phyloP scores from a whole-genome alignment of 2,797 vertebrate genomes.

The Ficedula albicollis region DNA sequence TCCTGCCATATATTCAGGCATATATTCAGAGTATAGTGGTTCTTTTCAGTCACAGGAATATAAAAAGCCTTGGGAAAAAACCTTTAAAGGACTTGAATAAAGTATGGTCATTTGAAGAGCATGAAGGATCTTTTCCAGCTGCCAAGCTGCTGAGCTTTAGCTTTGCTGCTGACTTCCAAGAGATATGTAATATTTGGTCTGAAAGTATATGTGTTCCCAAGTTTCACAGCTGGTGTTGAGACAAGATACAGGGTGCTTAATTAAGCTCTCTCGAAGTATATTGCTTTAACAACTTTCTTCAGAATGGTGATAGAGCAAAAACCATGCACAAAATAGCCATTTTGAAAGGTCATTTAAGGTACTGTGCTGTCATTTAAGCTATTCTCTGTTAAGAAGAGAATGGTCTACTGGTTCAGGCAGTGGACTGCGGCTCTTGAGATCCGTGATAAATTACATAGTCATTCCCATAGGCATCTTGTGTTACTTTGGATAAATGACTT shows the following conservation, averaged over 20 bases:
- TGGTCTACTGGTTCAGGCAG: slow-evolving; percentile 26
- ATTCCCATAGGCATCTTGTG: slow-evolving; percentile 41
- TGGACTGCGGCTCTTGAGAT: slow-evolving; percentile 18
- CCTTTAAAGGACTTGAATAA: not conserved
- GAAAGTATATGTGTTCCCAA: not conserved
- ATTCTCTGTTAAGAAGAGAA: not conserved
- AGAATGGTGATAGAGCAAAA: not conserved
- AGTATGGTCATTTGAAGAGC: not conserved
- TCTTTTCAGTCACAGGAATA: slow-evolving; percentile 4
- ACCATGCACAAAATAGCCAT: not conserved
- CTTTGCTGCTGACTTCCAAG: slow-evolving; percentile 11
- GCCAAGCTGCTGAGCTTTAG: slow-evolving; percentile 4
- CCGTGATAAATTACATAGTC: slow-evolving; percentile 50
- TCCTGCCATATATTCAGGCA: not conserved
- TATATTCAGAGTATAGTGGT: not conserved
- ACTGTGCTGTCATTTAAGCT: not conserved
- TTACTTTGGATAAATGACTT: slow-evolving; percentile 60
- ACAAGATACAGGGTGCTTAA: not conserved
- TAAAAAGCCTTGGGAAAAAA: not conserved
- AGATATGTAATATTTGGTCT: not conserved
- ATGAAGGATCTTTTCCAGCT: slow-evolving; percentile 12
- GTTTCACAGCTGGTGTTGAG: not conserved
- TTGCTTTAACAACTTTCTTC: not conserved
- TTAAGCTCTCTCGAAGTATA: not conserved
- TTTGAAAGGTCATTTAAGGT: slow-evolving; percentile 46